Conservation (phyloP, 92 coral and sea anemone species). For the Paragorgia papillata region DNA sequence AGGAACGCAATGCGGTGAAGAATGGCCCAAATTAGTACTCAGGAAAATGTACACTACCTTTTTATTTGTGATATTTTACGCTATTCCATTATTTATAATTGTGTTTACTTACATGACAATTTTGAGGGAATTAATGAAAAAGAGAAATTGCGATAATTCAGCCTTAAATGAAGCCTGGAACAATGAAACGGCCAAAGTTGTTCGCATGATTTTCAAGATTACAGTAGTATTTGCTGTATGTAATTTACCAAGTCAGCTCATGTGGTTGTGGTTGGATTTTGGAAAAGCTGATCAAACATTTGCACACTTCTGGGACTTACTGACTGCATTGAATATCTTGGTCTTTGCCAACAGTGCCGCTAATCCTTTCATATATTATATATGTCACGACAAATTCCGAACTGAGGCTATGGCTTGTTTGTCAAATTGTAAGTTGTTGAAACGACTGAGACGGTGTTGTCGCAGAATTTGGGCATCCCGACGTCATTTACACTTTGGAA, state of each 20-base stretch:
- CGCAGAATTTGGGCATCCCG: neutral
- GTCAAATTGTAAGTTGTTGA: conserved; percentile 21
- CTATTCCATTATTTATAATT: conserved; percentile 66
- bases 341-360: conserved; percentile 88
- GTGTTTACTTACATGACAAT: conserved; percentile 71
- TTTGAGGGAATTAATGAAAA: conserved; percentile 66
- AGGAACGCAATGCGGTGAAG: conserved; percentile 57
- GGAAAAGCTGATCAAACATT: conserved; percentile 65
- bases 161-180: conserved; percentile 55
- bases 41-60: conserved; percentile 65
- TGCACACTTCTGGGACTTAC: conserved; percentile 66
- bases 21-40: conserved; percentile 52
- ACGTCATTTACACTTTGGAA: neutral
- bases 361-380: conserved; percentile 80
- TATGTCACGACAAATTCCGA: conserved; percentile 70
- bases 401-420: conserved; percentile 21
- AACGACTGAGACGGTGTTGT: neutral
- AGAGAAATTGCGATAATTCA: conserved; percentile 62
- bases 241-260: conserved; percentile 68
- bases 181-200: conserved; percentile 67
- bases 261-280: conserved; percentile 87
- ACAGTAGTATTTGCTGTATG: conserved; percentile 72
- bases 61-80: conserved; percentile 63
- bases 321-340: conserved; percentile 69
- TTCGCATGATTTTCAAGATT: conserved; percentile 79